Evolutionary conservation across 1,140 invertebrate species (phyloP).

Genomic region (Aphelenchoides avenae): DNA sequence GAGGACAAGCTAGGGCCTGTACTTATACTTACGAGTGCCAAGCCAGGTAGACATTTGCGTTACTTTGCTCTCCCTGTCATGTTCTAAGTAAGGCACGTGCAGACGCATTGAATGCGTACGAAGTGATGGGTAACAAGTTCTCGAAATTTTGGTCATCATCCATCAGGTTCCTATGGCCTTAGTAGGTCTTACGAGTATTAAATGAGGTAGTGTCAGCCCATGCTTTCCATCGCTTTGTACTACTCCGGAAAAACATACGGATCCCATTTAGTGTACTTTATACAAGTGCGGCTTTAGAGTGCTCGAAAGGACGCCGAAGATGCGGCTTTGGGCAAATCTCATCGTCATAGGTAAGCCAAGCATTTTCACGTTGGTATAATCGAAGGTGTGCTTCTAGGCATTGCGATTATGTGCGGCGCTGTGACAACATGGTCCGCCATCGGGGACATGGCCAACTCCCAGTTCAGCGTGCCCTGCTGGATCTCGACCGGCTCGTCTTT

Average conservation of each 20-base stretch:
- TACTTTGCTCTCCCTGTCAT: no score
- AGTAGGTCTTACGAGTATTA: conserved; percentile 11
- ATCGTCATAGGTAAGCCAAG: conserved; percentile 33
- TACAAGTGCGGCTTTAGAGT: no score
- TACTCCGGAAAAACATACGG: conserved; percentile 7
- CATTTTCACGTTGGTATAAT: background rate
- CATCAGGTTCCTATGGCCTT: conserved; percentile 2
- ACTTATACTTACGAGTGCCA: no score
- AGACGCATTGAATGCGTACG: no score
- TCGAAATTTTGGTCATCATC: no score
- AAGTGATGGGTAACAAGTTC: no score
- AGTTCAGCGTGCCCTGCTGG: conserved; percentile 32
- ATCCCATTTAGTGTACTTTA: no score
- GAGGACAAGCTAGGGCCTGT: background rate
- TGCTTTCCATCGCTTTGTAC: background rate
- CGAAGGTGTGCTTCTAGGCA: conserved; percentile 10
- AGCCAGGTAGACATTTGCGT: no score
- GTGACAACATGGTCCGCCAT: conserved; percentile 39
- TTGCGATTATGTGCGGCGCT: conserved; percentile 32
- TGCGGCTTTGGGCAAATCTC: conserved; percentile 15
- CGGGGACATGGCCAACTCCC: conserved; percentile 16
- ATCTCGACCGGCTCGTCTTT: conserved; percentile 1
- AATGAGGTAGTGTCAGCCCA: conserved; percentile 7
- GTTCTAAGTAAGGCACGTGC: no score
- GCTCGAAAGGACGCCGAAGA: conserved; percentile 18